Conservation (phyloP, 2,797 vertebrate species). For the Periophthalmus magnuspinnatus region DNA sequence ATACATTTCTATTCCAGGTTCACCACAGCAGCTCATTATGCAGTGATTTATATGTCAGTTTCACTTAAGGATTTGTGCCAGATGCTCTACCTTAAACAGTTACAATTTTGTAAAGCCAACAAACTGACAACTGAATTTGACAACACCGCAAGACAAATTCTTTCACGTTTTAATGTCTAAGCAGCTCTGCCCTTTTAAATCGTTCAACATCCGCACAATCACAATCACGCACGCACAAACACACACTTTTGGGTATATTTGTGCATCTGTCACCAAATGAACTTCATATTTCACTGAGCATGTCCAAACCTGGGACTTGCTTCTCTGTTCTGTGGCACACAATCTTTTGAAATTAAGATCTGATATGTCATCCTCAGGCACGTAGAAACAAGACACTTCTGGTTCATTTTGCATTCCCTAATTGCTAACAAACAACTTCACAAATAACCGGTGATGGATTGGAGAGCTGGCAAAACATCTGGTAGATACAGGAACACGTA, state of each 20-base stretch:
- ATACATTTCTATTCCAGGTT: not conserved
- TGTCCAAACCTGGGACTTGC: constrained; percentile 27
- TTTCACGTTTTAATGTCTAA: constrained; percentile 8
- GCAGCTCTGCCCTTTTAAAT: constrained; percentile 4
- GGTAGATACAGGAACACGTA: constrained; percentile 29
- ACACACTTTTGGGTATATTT: constrained; percentile 2
- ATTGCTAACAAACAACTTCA: constrained; percentile 13
- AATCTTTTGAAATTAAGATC: constrained; percentile 41
- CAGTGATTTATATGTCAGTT: not conserved
- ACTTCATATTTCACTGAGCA: not conserved
- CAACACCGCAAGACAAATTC: not conserved
- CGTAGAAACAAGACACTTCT: constrained; percentile 31
- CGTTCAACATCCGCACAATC: constrained; percentile 32
- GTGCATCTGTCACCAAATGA: not conserved
- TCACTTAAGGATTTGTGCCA: not conserved
- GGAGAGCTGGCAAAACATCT: constrained; percentile 49
- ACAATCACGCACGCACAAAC: constrained; percentile 13
- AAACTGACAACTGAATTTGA: not conserved
- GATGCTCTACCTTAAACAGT: not conserved
- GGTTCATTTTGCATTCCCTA: constrained; percentile 41
- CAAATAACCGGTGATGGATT: constrained; percentile 47
- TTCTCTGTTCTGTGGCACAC: constrained; percentile 41
- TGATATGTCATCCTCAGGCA: constrained; percentile 58
- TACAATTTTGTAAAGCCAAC: not conserved
- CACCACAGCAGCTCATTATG: not conserved